Conservation (phyloP, 2,113 vertebrate genomes). For the Anguilla japonica region DNA sequence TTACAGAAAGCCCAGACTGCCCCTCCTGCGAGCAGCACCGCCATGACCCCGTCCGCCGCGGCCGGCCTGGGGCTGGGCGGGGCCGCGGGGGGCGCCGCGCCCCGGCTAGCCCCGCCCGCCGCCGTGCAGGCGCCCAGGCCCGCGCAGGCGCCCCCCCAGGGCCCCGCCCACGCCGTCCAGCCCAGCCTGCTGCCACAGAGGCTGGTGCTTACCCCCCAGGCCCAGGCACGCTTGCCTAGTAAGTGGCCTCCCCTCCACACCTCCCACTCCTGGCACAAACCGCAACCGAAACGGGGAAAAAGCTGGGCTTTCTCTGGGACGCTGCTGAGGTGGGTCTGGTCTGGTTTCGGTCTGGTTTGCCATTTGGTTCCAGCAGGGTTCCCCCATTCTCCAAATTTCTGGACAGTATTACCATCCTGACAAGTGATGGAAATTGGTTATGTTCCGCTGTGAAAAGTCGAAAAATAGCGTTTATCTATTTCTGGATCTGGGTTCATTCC, state of each 20-base stretch:
- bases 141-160: conserved; percentile 74
- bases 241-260: conserved; percentile 79
- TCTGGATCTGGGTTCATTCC: too few species aligned
- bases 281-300: conserved; percentile 17
- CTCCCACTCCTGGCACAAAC: conserved; percentile 48
- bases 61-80: conserved; percentile 70
- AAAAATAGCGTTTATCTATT: too few species aligned
- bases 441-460: too few species aligned
- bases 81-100: conserved; percentile 61
- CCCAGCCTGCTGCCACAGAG: conserved; percentile 88
- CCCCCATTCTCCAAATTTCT: too few species aligned
- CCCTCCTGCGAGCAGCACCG: conserved; percentile 58
- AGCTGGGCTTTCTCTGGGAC: conserved; percentile 51
- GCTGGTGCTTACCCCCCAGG: conserved; percentile 96
- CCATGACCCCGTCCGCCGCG: conserved; percentile 60
- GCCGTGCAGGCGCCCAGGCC: conserved; percentile 60
- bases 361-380: neutral
- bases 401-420: too few species aligned
- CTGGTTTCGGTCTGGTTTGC: conserved; percentile 2
- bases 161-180: conserved; percentile 76
- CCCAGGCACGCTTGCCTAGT: conserved; percentile 98
- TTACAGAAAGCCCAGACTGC: conserved; percentile 83
- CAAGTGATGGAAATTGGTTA: too few species aligned
- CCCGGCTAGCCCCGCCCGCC: conserved; percentile 71
- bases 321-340: conserved; percentile 64